Conservation (phyloP, 2,113 vertebrate genomes). For the Axis porcinus region DNA sequence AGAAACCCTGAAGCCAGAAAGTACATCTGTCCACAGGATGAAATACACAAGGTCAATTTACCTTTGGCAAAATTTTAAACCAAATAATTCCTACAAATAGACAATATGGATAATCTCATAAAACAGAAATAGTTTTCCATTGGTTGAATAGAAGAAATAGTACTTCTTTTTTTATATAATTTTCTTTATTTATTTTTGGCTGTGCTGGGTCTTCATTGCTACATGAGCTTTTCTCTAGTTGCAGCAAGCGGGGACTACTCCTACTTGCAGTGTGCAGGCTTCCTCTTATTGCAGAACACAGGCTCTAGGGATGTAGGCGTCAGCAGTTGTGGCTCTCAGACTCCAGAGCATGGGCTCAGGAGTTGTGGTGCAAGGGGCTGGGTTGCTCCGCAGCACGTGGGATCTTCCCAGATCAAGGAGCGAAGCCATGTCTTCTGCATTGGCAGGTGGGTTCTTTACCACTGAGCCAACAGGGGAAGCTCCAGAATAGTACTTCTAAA, state of each 20-base stretch:
- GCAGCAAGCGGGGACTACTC: not conserved
- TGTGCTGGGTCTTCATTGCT: not conserved
- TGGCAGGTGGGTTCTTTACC: not conserved
- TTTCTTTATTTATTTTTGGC: not conserved
- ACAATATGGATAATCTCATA: not conserved
- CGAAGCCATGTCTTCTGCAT: not conserved
- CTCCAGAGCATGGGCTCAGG: not conserved
- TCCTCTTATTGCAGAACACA: not conserved
- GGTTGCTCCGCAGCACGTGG: not conserved
- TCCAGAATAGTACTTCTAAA: not conserved
- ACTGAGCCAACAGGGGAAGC: not conserved
- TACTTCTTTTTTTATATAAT: not conserved
- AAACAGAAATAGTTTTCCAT: not conserved
- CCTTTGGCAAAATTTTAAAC: not conserved
- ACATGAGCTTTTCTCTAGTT: not conserved
- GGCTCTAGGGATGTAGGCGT: not conserved
- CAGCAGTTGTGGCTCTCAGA: not conserved
- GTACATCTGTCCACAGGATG: not conserved
- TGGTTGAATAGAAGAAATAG: not conserved
- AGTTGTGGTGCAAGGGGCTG: not conserved
- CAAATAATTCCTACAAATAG: not conserved
- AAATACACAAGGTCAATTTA: not conserved
- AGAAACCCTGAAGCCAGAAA: not conserved
- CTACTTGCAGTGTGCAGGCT: not conserved
- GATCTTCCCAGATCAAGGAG: not conserved